These are phyloP conservation scores for Tineola bisselliella DNA, from an alignment of 2,888 invertebrate genomes.

Conservation along the genomic window DNA sequence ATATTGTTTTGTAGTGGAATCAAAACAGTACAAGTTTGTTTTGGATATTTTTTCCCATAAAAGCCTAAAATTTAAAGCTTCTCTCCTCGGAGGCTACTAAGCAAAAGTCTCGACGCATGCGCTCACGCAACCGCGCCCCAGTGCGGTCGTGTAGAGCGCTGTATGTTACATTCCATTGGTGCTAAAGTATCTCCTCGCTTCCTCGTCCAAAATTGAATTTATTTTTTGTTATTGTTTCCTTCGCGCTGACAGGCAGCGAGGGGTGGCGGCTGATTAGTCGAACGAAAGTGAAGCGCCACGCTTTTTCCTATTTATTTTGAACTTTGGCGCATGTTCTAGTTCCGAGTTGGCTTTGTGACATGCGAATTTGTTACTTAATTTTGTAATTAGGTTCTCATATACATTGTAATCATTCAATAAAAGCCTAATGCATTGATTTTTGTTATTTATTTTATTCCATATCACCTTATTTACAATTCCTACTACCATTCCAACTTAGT, in stretches of 20 bases:
- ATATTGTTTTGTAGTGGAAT: neutral
- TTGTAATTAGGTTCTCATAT: conserved; percentile 48
- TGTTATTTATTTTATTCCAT: conserved; percentile 12
- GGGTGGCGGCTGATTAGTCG: neutral
- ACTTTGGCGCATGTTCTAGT: neutral
- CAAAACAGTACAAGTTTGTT: neutral
- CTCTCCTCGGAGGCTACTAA: neutral
- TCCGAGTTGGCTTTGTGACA: neutral
- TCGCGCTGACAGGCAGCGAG: neutral
- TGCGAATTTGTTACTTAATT: conserved; percentile 63
- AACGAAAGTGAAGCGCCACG: neutral
- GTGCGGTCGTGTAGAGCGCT: neutral
- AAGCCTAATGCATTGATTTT: conserved; percentile 63
- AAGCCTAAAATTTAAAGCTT: too few relatives aligned
- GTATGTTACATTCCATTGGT: neutral
- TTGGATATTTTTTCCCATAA: neutral
- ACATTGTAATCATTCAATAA: conserved; percentile 43
- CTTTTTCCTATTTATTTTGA: neutral
- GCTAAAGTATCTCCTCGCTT: conserved; percentile 1
- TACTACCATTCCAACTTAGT: too few relatives aligned
- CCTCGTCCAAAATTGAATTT: neutral
- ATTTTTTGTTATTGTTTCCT: too few relatives aligned
- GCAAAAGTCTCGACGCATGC: neutral
- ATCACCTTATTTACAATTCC: too few relatives aligned
- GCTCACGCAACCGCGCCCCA: neutral